Evolutionary conservation across 2,113 vertebrate species (phyloP).

Genomic region (Ictalurus punctatus): DNA sequence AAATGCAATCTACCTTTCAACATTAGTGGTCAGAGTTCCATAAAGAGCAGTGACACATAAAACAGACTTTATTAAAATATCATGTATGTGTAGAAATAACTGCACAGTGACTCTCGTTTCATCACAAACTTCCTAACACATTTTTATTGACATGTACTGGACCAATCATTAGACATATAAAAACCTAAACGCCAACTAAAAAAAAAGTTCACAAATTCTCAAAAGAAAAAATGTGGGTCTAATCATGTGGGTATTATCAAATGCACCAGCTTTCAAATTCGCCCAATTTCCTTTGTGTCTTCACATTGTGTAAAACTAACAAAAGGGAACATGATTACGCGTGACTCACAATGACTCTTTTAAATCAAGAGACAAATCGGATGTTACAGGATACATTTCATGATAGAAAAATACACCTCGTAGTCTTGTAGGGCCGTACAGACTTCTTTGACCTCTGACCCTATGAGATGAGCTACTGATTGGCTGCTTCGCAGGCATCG

Average conservation of each 20-base stretch:
- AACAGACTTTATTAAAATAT: neutral
- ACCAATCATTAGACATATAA: constrained; percentile 34
- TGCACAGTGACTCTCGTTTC: neutral
- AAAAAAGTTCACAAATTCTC: constrained; percentile 15
- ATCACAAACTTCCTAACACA: constrained; percentile 1
- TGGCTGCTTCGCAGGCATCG: constrained; percentile 92
- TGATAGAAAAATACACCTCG: neutral
- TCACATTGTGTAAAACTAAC: constrained; percentile 20
- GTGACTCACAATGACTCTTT: neutral
- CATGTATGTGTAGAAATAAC: neutral
- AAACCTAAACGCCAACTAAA: constrained; percentile 22
- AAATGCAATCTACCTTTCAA: neutral
- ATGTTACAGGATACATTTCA: neutral
- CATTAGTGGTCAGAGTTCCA: neutral
- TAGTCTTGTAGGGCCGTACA: neutral
- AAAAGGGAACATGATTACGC: neutral
- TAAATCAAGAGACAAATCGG: neutral
- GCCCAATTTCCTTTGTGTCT: constrained; percentile 9
- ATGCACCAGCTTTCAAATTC: neutral
- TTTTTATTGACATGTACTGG: constrained; percentile 39
- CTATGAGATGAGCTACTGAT: constrained; percentile 76
- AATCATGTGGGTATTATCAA: neutral
- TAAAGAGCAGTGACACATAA: too few relatives aligned
- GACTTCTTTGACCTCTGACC: constrained; percentile 23
- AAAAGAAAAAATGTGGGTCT: constrained; percentile 4